These are phyloP conservation scores for Chaenocephalus aceratus DNA, from an alignment of 2,113 vertebrate species.

Conservation along the genomic window DNA sequence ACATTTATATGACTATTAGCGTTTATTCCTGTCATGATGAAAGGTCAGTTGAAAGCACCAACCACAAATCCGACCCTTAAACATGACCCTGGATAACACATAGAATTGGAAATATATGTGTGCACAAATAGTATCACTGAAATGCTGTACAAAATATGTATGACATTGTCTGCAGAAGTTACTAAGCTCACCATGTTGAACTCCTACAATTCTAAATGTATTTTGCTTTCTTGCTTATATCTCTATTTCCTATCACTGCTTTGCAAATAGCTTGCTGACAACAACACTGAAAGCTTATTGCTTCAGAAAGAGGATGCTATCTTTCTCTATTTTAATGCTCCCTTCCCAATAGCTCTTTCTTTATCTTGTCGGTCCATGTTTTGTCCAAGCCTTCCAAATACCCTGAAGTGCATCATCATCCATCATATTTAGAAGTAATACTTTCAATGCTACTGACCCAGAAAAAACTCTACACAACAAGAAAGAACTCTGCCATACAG, in stretches of 20 bases:
- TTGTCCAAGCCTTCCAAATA: conserved; percentile 20
- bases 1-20: conserved; percentile 54
- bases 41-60: conserved; percentile 64
- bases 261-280: conserved; percentile 57
- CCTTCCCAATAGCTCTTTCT: conserved; percentile 16
- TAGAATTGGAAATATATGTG: neutral
- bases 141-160: neutral
- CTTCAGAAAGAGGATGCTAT: conserved; percentile 37
- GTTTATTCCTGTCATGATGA: conserved; percentile 50
- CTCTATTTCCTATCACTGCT: conserved; percentile 65
- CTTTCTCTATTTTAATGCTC: conserved; percentile 26
- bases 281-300: conserved; percentile 44
- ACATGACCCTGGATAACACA: conserved; percentile 3
- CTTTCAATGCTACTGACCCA: conserved; percentile 27
- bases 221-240: conserved; percentile 18
- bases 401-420: conserved; percentile 8
- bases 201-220: conserved; percentile 10
- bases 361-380: conserved; percentile 46
- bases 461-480: conserved; percentile 27
- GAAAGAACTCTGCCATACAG: neutral
- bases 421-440: neutral
- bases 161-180: neutral
- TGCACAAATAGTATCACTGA: neutral
- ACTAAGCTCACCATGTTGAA: neutral
- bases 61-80: conserved; percentile 24